A percentile compares a stretch with the other conserved stretches of the same genome.
Evolutionary conservation across 2,113 vertebrate genomes (phyloP).

Genomic region (Ifrita kowaldi): DNA sequence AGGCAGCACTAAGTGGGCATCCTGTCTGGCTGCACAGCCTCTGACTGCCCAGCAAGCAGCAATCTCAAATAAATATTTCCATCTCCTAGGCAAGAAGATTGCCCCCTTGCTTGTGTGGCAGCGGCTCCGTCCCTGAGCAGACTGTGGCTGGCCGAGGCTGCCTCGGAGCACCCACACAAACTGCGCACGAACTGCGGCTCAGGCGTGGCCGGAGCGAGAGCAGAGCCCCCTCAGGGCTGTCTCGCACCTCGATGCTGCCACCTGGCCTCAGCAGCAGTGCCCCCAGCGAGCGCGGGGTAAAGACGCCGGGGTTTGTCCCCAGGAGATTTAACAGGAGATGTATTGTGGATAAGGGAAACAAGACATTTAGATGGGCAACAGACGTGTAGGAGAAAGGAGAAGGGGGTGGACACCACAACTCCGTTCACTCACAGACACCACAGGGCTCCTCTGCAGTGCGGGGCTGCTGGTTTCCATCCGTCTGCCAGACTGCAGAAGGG

Average conservation of each 20-base stretch:
- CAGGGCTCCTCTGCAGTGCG: rapidly evolving
- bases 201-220: rapidly evolving
- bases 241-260: rapidly evolving
- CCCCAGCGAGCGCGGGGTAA: rapidly evolving
- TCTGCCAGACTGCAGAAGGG: neutral
- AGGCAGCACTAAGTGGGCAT: neutral
- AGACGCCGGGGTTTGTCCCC: rapidly evolving
- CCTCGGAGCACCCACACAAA: neutral
- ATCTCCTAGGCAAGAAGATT: neutral
- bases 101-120: neutral
- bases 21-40: neutral
- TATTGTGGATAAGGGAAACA: no score
- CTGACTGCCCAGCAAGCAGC: neutral
- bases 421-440: rapidly evolving
- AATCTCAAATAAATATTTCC: neutral
- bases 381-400: rapidly evolving
- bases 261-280: rapidly evolving
- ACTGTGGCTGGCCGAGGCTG: rapidly evolving
- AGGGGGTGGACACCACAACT: rapidly evolving
- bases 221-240: rapidly evolving
- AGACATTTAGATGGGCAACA: no score
- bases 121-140: rapidly evolving
- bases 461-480: neutral
- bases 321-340: neutral
- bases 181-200: neutral